Percentiles rank a stretch among this genome's conserved stretches.
Conservation (phyloP, 2,888 invertebrate genomes). For the Celastrina argiolus region DNA sequence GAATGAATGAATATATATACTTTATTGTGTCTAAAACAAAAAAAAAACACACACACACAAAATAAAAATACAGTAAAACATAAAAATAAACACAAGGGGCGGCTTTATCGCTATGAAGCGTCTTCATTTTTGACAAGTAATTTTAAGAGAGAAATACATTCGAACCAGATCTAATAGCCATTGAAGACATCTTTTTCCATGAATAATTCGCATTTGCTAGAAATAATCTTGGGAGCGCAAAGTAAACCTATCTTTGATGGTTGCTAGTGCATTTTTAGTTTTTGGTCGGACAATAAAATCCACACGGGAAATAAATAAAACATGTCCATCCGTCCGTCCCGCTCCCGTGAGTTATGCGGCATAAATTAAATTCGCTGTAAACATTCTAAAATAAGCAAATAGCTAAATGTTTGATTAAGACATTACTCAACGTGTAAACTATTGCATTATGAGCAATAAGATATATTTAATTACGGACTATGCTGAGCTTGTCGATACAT, state of each 20-base stretch:
- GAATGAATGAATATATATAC: too few species aligned
- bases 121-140: too few species aligned
- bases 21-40: too few species aligned
- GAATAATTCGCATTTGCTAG: too few species aligned
- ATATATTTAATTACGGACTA: background rate
- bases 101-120: too few species aligned
- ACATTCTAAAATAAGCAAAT: conserved; percentile 22
- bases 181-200: too few species aligned
- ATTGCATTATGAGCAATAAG: background rate
- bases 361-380: conserved; percentile 49
- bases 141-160: too few species aligned
- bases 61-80: too few species aligned
- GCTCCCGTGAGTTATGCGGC: conserved; percentile 51
- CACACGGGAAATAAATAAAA: conserved; percentile 59
- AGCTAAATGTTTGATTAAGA: conserved; percentile 24
- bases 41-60: too few species aligned
- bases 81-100: too few species aligned
- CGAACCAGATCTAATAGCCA: too few species aligned
- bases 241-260: background rate
- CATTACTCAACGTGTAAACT: conserved; percentile 17
- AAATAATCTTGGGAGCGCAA: background rate
- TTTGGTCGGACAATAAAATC: conserved; percentile 59
- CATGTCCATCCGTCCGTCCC: conserved; percentile 42
- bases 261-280: conserved; percentile 36
- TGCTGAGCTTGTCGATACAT: background rate